Conservation (phyloP, 1,140 invertebrate species). For the Leptonema lineaticorne region DNA sequence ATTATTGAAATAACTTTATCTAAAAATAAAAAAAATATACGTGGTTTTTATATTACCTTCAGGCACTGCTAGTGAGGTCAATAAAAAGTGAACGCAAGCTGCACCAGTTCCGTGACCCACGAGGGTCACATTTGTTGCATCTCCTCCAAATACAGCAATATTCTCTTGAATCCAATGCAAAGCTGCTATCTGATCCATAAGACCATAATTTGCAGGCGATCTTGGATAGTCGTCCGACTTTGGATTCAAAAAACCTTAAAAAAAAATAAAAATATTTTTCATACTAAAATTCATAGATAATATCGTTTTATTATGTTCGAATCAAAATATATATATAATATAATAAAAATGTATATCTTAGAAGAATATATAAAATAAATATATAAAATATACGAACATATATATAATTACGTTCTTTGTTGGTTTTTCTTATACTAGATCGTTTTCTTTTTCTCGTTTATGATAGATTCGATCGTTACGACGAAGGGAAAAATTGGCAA, state of each 20-base stretch:
- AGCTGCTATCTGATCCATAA: constrained; percentile 94
- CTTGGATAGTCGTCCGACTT: constrained; percentile 79
- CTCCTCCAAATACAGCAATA: constrained; percentile 88
- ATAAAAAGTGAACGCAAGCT: constrained; percentile 90
- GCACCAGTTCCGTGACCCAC: constrained; percentile 95
- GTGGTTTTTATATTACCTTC: too few species aligned
- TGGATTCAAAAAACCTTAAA: constrained; percentile 84
- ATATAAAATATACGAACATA: too few species aligned
- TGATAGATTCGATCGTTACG: constrained; percentile 14
- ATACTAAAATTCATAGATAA: too few species aligned
- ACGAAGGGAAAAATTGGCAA: constrained; percentile 4
- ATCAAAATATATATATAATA: too few species aligned
- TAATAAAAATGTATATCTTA: too few species aligned
- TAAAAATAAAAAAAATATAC: too few species aligned
- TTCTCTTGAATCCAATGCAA: constrained; percentile 94
- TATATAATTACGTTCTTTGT: neutral
- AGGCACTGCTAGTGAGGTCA: constrained; percentile 88
- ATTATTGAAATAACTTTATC: neutral
- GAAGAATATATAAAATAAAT: too few species aligned
- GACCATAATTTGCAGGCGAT: constrained; percentile 88
- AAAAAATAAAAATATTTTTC: constrained; percentile 34
- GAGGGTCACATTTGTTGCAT: constrained; percentile 89
- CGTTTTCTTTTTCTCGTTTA: neutral
- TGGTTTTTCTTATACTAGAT: too few species aligned
- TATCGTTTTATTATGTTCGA: too few species aligned